Conservation (phyloP, 1,140 invertebrate genomes). For the Orius insidiosus region DNA sequence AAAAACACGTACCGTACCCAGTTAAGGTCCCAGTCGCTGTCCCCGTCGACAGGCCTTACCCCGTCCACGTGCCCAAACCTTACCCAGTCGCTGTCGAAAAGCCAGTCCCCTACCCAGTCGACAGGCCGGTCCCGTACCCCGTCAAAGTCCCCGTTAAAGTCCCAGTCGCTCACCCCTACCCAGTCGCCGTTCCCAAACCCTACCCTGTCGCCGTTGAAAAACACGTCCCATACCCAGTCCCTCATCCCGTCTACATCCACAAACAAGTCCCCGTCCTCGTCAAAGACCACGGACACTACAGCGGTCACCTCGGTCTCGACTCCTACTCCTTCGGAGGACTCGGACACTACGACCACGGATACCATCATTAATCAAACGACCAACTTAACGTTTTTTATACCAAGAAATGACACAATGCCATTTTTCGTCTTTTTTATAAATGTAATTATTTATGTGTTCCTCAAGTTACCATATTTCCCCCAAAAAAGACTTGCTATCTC, state of each 20-base stretch:
- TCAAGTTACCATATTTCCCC: too few relatives aligned
- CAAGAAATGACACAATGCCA: too few relatives aligned
- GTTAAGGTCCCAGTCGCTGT: slow-evolving; percentile 49
- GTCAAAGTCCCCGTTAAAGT: slow-evolving; percentile 25
- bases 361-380: too few relatives aligned
- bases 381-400: too few relatives aligned
- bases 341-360: background rate
- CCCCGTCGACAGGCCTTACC: slow-evolving; percentile 39
- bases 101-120: slow-evolving; percentile 40
- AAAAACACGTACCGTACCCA: slow-evolving; percentile 23
- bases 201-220: slow-evolving; percentile 32
- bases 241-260: slow-evolving; percentile 18
- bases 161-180: slow-evolving; percentile 20
- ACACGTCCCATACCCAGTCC: slow-evolving; percentile 35
- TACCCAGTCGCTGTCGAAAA: slow-evolving; percentile 37
- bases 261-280: slow-evolving; percentile 17
- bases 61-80: slow-evolving; percentile 28
- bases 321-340: slow-evolving; percentile 3
- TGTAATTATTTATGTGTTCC: too few relatives aligned
- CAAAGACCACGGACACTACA: slow-evolving; percentile 5
- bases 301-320: background rate
- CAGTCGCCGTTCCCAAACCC: slow-evolving; percentile 19
- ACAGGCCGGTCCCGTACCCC: slow-evolving; percentile 28
- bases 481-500: too few relatives aligned
- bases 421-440: too few relatives aligned